Evolutionary conservation across 1,140 invertebrate genomes (phyloP).

Genomic region (Portunus trituberculatus): DNA sequence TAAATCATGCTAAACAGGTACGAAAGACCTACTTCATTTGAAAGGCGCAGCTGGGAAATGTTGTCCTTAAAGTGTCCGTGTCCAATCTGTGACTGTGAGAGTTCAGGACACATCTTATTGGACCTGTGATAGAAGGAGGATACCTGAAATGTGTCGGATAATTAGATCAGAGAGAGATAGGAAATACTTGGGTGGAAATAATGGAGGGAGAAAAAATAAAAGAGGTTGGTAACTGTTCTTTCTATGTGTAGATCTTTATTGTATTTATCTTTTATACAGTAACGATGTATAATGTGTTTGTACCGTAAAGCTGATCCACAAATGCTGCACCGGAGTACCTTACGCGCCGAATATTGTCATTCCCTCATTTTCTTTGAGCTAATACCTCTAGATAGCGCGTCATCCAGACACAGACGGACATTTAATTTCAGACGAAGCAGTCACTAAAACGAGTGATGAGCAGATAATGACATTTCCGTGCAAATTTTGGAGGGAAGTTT

Average conservation of each 20-base stretch:
- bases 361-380: background rate
- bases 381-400: constrained; percentile 27
- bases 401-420: background rate
- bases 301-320: too few relatives aligned
- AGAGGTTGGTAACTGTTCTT: too few relatives aligned
- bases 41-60: background rate
- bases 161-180: too few relatives aligned
- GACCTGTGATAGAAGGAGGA: too few relatives aligned
- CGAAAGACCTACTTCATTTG: background rate
- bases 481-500: constrained; percentile 39
- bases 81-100: background rate
- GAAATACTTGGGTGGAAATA: too few relatives aligned
- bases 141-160: too few relatives aligned
- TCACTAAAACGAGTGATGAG: constrained; percentile 39
- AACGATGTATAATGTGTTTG: too few relatives aligned
- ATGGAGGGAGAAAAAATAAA: too few relatives aligned
- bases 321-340: background rate
- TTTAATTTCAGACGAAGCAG: constrained; percentile 27
- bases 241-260: too few relatives aligned
- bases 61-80: background rate
- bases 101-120: background rate
- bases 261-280: too few relatives aligned
- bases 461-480: constrained; percentile 47
- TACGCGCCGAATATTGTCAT: background rate
- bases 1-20: background rate